Evolutionary conservation across 1,140 invertebrate genomes (phyloP).

Genomic region (Orchestia grillus): DNA sequence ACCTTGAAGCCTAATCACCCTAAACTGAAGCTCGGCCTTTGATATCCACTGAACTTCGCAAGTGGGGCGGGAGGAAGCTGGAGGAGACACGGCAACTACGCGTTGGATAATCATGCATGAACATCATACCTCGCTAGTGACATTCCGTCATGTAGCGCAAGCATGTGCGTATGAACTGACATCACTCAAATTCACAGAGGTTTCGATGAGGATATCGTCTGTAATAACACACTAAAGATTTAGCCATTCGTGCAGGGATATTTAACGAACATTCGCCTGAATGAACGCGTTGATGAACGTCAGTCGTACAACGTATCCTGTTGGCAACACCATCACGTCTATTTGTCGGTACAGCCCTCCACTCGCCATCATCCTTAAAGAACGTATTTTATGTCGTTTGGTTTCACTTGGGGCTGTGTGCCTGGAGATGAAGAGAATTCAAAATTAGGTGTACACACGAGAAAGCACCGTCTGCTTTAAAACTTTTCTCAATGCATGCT

Average conservation of each 20-base stretch:
- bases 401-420: too few relatives aligned
- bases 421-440: too few relatives aligned
- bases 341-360: neutral
- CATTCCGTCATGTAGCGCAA: neutral
- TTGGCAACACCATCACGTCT: neutral
- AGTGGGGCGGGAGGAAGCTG: neutral
- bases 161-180: neutral
- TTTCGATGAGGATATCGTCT: neutral
- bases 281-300: neutral
- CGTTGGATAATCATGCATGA: too few relatives aligned
- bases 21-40: neutral
- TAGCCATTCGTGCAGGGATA: neutral
- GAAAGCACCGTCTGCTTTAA: too few relatives aligned
- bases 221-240: neutral
- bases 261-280: neutral
- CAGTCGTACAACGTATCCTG: neutral
- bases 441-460: too few relatives aligned
- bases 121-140: neutral
- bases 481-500: too few relatives aligned
- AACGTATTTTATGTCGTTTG: too few relatives aligned
- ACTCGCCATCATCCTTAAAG: neutral
- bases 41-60: neutral
- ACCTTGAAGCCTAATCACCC: neutral
- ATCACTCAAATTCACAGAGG: neutral
- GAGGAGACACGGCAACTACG: neutral